Conservation (phyloP, 2,113 vertebrate species). For the Geococcyx californianus region DNA sequence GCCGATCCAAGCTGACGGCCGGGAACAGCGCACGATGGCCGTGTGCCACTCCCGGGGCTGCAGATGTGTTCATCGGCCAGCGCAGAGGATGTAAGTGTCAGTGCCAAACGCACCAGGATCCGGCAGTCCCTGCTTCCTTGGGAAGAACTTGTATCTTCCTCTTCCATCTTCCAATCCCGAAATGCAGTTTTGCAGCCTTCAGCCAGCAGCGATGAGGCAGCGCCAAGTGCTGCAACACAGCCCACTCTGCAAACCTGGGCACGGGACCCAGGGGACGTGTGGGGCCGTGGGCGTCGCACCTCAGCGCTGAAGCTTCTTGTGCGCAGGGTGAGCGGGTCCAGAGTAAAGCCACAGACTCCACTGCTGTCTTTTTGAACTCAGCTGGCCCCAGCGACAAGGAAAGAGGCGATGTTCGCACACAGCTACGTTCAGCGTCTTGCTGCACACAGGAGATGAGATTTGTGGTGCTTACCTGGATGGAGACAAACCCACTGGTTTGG, state of each 20-base stretch:
- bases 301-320: background rate
- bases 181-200: background rate
- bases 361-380: background rate
- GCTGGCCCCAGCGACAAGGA: background rate
- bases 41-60: accelerated
- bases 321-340: background rate
- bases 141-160: background rate
- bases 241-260: background rate
- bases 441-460: background rate
- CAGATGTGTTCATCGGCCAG: background rate
- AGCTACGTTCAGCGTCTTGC: background rate
- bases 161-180: background rate
- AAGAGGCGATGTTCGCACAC: background rate
- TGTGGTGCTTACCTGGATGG: background rate
- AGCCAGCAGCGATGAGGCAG: background rate
- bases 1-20: background rate
- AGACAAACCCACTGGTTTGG: background rate
- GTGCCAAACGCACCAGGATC: background rate
- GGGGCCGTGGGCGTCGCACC: background rate
- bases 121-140: background rate
- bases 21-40: background rate
- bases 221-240: background rate
- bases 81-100: background rate
- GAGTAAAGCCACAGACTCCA: background rate
- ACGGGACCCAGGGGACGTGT: background rate